These are phyloP conservation scores for Solenopsis fugax DNA, from an alignment of 1,140 invertebrate genomes.

Conservation along the genomic window DNA sequence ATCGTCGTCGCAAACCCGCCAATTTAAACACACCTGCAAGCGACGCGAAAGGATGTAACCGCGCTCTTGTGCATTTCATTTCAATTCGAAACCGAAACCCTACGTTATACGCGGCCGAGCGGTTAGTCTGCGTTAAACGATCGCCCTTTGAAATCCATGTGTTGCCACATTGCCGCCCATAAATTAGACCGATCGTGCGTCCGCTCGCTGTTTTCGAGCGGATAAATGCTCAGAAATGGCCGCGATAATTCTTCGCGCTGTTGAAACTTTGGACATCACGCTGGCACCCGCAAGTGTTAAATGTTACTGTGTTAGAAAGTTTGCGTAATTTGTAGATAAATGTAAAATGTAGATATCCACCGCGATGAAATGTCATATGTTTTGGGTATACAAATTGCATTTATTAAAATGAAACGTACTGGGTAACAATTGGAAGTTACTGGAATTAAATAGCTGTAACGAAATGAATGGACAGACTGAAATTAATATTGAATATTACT, in stretches of 20 bases:
- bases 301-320: not conserved
- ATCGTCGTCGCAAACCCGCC: conserved; percentile 10
- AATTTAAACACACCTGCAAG: conserved; percentile 43
- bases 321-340: not conserved
- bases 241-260: conserved; percentile 35
- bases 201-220: conserved; percentile 17
- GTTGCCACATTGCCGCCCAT: conserved; percentile 21
- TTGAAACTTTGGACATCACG: not conserved
- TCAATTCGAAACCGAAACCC: conserved; percentile 39
- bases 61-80: conserved; percentile 36
- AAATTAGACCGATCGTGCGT: conserved; percentile 42
- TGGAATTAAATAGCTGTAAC: not conserved
- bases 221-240: conserved; percentile 42
- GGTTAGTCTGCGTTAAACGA: conserved; percentile 45
- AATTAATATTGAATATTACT: not conserved
- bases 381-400: not conserved
- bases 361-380: not conserved
- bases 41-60: conserved; percentile 40
- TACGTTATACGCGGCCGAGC: conserved; percentile 2
- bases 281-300: conserved; percentile 15
- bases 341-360: not conserved
- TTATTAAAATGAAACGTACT: not conserved
- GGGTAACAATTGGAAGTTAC: not conserved
- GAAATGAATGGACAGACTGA: not conserved
- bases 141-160: conserved; percentile 48